phyloP scores from a whole-genome alignment of 2,888 invertebrate species.

The Brachynemurus nebulosus region DNA sequence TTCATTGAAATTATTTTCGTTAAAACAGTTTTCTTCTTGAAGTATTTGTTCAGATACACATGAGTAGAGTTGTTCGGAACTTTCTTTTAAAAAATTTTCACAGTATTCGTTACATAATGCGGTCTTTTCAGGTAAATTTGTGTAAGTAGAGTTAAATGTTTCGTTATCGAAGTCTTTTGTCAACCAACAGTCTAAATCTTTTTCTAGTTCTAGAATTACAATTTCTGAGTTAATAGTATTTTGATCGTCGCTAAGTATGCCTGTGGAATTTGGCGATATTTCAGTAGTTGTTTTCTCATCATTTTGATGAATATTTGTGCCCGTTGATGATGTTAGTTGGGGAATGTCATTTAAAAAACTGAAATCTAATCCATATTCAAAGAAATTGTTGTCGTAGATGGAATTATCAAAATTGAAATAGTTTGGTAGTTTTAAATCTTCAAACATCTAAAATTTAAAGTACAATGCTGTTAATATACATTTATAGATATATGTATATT shows the following conservation, averaged over 20 bases:
- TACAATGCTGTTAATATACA: too few relatives aligned
- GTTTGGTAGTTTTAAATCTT: constrained; percentile 3
- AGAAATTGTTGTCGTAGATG: not conserved
- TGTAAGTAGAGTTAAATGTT: not conserved
- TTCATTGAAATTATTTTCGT: constrained; percentile 15
- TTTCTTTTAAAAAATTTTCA: constrained; percentile 10
- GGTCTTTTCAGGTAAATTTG: constrained; percentile 8
- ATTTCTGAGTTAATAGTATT: not conserved
- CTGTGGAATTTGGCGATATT: not conserved
- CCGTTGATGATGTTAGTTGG: constrained; percentile 1
- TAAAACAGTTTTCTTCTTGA: constrained; percentile 25
- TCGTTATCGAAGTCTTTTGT: constrained; percentile 1
- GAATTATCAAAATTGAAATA: constrained; percentile 4
- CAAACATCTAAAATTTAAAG: constrained; percentile 4
- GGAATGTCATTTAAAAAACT: constrained; percentile 4
- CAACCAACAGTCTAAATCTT: constrained; percentile 5
- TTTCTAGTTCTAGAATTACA: constrained; percentile 3
- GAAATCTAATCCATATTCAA: constrained; percentile 4
- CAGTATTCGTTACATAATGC: constrained; percentile 8
- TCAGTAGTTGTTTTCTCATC: not conserved
- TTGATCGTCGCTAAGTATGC: too few relatives aligned
- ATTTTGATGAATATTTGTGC: not conserved
- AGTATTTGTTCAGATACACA: constrained; percentile 17
- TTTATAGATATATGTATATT: too few relatives aligned
- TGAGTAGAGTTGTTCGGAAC: constrained; percentile 9